Conservation (phyloP, 2,888 invertebrate species). For the Euclidia mi region DNA sequence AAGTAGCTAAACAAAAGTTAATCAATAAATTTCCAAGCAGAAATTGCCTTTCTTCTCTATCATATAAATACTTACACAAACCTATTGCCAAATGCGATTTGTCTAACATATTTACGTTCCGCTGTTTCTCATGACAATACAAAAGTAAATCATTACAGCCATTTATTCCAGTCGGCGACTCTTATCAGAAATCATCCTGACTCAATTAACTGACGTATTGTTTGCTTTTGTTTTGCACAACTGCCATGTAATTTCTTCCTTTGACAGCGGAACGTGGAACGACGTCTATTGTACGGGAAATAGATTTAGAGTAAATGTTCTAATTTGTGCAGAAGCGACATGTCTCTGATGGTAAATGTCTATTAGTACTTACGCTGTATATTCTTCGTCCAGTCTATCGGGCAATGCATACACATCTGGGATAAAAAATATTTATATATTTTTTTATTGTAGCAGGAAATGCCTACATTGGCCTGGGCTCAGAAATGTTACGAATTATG, state of each 20-base stretch:
- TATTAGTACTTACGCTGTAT: neutral
- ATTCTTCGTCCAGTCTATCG: no score
- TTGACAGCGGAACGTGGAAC: constrained; percentile 38
- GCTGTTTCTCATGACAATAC: constrained; percentile 10
- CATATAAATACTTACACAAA: neutral
- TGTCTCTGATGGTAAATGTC: no score
- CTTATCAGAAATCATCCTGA: constrained; percentile 22
- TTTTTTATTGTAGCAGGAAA: no score
- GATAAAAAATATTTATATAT: no score
- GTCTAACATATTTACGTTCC: neutral
- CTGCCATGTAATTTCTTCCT: constrained; percentile 54
- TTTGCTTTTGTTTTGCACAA: constrained; percentile 39
- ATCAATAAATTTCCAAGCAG: neutral
- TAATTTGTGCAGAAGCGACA: neutral
- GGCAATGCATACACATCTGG: no score
- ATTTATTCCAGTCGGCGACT: neutral
- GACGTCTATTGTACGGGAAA: constrained; percentile 25
- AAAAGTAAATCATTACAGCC: constrained; percentile 3
- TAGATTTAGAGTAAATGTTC: constrained; percentile 24
- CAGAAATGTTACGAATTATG: no score
- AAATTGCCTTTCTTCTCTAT: neutral
- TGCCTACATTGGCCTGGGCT: no score
- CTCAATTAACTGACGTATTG: constrained; percentile 36
- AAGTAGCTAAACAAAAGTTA: no score
- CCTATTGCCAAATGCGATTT: neutral